These are phyloP conservation scores for Hemicrepidius hirtus DNA, from an alignment of 2,888 invertebrate species.

Conservation along the genomic window DNA sequence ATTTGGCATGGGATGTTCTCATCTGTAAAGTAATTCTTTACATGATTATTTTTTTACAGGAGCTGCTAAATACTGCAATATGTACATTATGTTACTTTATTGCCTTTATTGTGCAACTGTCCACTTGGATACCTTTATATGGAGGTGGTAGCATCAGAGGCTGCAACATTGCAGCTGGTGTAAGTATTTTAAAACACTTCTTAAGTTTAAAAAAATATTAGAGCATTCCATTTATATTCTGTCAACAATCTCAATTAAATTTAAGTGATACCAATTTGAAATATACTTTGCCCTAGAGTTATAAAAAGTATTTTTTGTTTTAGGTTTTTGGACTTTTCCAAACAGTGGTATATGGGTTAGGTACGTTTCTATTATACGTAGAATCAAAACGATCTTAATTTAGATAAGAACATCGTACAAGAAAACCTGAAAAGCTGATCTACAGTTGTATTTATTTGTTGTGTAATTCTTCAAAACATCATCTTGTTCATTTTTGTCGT, in stretches of 20 bases:
- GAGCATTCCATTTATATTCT: no score
- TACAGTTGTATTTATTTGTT: conserved; percentile 47
- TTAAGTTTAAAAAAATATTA: no score
- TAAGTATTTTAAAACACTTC: no score
- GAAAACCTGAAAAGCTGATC: conserved; percentile 46
- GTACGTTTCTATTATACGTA: conserved; percentile 83
- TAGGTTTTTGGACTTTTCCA: conserved; percentile 90
- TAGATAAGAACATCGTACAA: conserved; percentile 37
- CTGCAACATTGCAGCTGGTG: conserved; percentile 85
- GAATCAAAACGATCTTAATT: conserved; percentile 78
- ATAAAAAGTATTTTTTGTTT: neutral
- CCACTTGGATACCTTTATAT: conserved; percentile 74
- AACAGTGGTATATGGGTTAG: conserved; percentile 85
- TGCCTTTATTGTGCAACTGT: conserved; percentile 87
- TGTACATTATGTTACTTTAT: conserved; percentile 83
- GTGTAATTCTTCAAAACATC: conserved; percentile 46
- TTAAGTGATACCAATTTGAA: neutral
- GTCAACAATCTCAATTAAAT: neutral
- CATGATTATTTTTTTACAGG: no score
- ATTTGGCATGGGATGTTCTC: no score
- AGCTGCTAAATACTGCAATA: conserved; percentile 84
- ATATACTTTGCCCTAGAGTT: no score
- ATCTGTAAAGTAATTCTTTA: no score
- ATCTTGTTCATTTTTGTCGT: conserved; percentile 31
- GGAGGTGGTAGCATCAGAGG: conserved; percentile 65